Base-by-base conservation (phyloP, 2,113 vertebrate species). In the Micronycteris hirsuta region DNA sequence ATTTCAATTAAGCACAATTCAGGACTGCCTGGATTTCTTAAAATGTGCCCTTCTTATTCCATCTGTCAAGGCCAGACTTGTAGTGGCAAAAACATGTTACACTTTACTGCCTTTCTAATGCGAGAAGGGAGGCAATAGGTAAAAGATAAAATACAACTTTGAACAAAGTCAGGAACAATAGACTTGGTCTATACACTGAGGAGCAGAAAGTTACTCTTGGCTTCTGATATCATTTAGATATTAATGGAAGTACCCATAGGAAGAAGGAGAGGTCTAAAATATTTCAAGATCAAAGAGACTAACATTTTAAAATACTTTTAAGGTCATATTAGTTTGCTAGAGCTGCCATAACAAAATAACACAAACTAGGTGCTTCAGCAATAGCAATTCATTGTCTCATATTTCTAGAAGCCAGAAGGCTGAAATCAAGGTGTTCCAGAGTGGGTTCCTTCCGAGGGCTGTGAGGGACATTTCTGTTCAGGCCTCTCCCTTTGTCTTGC, bases 1-100 rank as follows among this genome's bases (percentile, higher is more conserved):
- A 94, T 93, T 81, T 86, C 89, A 96, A 89, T 93, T 95, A 94
- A 76, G 45, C 41, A 77, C 74, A 89, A 95, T 76, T 91, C 38
- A 94, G 41, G 41, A 16, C 43, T 82, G 47, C 52, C 68, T 95
- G 22, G 19, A 41, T 54, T 77, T 92, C 78, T 92, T 13, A 5
- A 74, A 96, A 92, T 65, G 16, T 68, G 89, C 73, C 13, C 56
- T 67, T 87, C 45, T 89, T 28, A 56, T 77, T 87, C 43, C 38
- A 61, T 67, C 71, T 86, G 61, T 85, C 80, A 95, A 94, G 68
- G 86, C 63, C 54, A 28, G 33, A 15, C 26, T n/a, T 81, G 14
- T 77, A 47, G 73, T 81, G 82, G 52, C 24, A 61, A 71, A 74
- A 45, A 52, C 49, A 61, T 43, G 8, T 47, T 82, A 91, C 52